A percentile compares a stretch with the other conserved stretches of the same genome.
These are phyloP conservation scores for Xiphydria camelus DNA, from an alignment of 2,888 invertebrate species.

Conservation along the genomic window DNA sequence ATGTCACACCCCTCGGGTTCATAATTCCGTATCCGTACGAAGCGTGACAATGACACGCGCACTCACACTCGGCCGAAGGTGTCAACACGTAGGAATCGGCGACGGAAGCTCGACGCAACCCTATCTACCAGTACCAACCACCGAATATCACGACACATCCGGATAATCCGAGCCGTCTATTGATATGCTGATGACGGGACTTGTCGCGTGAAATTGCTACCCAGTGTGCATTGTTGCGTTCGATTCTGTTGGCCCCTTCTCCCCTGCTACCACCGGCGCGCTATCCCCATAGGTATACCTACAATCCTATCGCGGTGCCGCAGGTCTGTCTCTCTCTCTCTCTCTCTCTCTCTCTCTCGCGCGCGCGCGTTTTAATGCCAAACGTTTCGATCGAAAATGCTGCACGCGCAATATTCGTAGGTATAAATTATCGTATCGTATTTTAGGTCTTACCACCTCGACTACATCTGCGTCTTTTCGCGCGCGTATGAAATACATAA, in stretches of 20 bases:
- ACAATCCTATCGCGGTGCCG: not conserved
- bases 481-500: no score
- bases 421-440: no score
- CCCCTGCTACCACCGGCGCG: no score
- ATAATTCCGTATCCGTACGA: no score
- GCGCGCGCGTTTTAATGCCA: conserved; percentile 5
- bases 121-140: conserved; percentile 56
- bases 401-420: no score
- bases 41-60: no score
- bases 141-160: conserved; percentile 51
- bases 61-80: no score
- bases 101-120: conserved; percentile 42
- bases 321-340: conserved; percentile 1
- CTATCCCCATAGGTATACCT: not conserved
- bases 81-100: no score
- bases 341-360: conserved; percentile 1
- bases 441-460: no score
- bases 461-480: no score
- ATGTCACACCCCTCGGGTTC: no score
- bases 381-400: no score
- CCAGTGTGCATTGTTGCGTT: conserved; percentile 50
- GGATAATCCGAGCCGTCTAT: conserved; percentile 54
- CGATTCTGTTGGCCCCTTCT: conserved; percentile 38
- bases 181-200: conserved; percentile 58
- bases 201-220: conserved; percentile 59